Evolutionary conservation across 2,797 vertebrate species (phyloP).

Genomic region (Spinus pinus): DNA sequence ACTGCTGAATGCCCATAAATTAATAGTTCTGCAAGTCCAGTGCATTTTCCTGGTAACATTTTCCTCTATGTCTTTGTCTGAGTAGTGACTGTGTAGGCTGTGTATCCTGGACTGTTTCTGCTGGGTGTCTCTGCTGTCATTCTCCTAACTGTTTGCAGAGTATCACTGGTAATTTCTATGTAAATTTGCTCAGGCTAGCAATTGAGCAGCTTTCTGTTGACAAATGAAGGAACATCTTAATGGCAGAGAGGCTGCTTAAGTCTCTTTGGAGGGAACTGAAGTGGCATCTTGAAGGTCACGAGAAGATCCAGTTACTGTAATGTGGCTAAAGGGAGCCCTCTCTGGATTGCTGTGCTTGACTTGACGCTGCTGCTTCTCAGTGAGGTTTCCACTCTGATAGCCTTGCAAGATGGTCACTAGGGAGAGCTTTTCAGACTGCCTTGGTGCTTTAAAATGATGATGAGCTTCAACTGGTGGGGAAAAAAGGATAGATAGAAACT

Average conservation of each 20-base stretch:
- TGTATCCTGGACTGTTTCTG: not conserved
- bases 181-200: constrained; percentile 72
- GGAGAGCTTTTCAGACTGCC: not conserved
- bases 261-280: constrained; percentile 21
- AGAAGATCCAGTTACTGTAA: not conserved
- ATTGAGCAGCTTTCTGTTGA: constrained; percentile 71
- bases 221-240: constrained; percentile 63
- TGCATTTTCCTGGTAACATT: not conserved
- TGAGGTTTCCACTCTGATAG: not conserved
- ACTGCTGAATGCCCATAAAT: not conserved
- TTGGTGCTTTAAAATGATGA: not conserved
- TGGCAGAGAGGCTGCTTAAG: constrained; percentile 44
- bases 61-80: not conserved
- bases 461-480: not conserved
- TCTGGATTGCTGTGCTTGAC: not conserved
- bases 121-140: constrained; percentile 39
- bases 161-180: constrained; percentile 70
- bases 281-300: constrained; percentile 33
- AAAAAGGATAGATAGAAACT: not conserved
- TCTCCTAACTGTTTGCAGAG: constrained; percentile 58
- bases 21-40: not conserved
- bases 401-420: not conserved
- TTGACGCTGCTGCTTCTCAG: not conserved
- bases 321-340: not conserved
- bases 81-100: not conserved